A percentile compares a stretch with the other conserved stretches of the same genome.
phyloP scores from a whole-genome alignment of 2,888 invertebrate species.

The Anthophora plumipes region DNA sequence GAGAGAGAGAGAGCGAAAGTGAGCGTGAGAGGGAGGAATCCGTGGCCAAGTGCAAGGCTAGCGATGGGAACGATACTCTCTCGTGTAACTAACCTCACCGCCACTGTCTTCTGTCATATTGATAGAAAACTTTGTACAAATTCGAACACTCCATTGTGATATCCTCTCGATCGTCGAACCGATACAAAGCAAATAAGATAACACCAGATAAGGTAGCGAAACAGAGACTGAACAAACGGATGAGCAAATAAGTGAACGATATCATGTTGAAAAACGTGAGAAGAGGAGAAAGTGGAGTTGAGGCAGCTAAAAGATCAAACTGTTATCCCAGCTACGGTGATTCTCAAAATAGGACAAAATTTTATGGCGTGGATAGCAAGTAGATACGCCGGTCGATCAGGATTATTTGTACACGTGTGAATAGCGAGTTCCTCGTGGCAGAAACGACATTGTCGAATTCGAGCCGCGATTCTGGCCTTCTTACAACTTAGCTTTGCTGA shows the following conservation, averaged over 20 bases:
- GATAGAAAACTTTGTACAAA: too few species aligned
- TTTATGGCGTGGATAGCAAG: not conserved
- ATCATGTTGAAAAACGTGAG: not conserved
- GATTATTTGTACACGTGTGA: slow-evolving; percentile 48
- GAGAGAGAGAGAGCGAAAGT: not conserved
- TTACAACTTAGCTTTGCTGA: slow-evolving; percentile 25
- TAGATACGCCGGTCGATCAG: too few species aligned
- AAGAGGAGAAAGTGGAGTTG: slow-evolving; percentile 8
- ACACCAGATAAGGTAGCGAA: not conserved
- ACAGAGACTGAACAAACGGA: slow-evolving; percentile 4
- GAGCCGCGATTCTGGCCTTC: not conserved
- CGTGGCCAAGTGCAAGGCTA: slow-evolving; percentile 8
- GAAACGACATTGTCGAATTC: slow-evolving; percentile 14
- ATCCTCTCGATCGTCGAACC: too few species aligned
- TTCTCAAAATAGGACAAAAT: slow-evolving; percentile 61
- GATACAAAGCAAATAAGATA: not conserved
- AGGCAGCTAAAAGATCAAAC: slow-evolving; percentile 67
- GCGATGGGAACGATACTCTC: slow-evolving; percentile 1
- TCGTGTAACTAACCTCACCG: not conserved
- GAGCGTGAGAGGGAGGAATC: not conserved
- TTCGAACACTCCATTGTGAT: too few species aligned
- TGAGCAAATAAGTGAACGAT: slow-evolving; percentile 20
- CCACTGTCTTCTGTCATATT: too few species aligned
- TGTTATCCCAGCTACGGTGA: slow-evolving; percentile 31
- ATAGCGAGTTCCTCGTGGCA: slow-evolving; percentile 13